Evolutionary conservation across 35 echinoderm and acorn worm species (phyloP).

Genomic region (Eucidaris tribuloides): DNA sequence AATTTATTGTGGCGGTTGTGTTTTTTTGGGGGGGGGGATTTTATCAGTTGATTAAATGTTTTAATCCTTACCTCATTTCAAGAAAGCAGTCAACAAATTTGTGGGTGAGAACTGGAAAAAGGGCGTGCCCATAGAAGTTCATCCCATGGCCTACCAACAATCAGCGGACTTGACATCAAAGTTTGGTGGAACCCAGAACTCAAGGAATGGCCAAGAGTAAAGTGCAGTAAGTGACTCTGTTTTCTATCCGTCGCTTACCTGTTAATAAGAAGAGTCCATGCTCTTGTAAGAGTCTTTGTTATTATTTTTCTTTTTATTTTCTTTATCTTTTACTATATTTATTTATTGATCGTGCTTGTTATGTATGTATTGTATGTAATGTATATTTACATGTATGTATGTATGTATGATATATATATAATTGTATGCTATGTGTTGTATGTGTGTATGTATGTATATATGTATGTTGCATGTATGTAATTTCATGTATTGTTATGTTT

Average conservation of each 20-base stretch:
- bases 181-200: conserved; percentile 69
- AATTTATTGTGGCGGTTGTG: too few relatives aligned
- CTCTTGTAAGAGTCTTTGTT: not conserved
- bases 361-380: not conserved
- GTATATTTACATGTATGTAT: not conserved
- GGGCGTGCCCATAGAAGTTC: conserved; percentile 94
- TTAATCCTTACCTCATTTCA: too few relatives aligned
- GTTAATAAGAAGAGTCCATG: not conserved
- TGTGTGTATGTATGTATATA: too few relatives aligned
- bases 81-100: conserved; percentile 80
- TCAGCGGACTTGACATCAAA: conserved; percentile 50
- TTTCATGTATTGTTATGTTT: too few relatives aligned
- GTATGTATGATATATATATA: too few relatives aligned
- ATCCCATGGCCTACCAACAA: conserved; percentile 90
- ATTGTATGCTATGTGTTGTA: too few relatives aligned
- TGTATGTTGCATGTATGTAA: too few relatives aligned
- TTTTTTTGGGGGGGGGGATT: too few relatives aligned
- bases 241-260: not conserved
- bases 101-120: conserved; percentile 84
- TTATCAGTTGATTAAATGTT: too few relatives aligned
- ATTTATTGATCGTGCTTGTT: not conserved
- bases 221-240: conserved; percentile 67
- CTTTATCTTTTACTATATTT: not conserved
- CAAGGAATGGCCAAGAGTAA: conserved; percentile 93
- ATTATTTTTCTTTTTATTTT: not conserved